Base-by-base conservation (phyloP, 2,888 invertebrate species). In the Pachymerium ferrugineum region DNA sequence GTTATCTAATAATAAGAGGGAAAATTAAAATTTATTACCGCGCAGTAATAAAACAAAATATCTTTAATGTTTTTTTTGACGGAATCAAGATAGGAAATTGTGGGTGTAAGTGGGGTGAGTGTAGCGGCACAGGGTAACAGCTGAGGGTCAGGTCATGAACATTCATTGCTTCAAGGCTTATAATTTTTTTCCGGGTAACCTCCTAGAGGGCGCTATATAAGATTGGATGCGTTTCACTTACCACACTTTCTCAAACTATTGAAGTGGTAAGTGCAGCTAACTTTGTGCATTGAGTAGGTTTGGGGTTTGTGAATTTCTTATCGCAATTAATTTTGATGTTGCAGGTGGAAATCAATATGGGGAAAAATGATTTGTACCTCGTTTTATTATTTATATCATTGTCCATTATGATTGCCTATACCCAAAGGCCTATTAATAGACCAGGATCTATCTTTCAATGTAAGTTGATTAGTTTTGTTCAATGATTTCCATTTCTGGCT, bases 371-470 rank as follows among this genome's bases (percentile, higher is more conserved):
- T 16, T 19, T 47, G 3, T 16, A 16, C 22, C 47, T 47, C 1
- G 19, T 47, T 8, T 16, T 47, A 1, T 19, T 30, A 16, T 70
- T 70, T 22, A 12, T 33, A 12, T 12, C 70, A 30, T 19, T 31
- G 5, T 70, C 16, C n/a, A 19, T 70, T 8, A 31, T 33, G n/a
- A 31, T 31, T 8, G 16, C 33, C 1, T 22, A 33, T n/a, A 33
- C 70, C 16, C 70, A 70, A 33, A 30, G 70, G 31, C 70, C 70
- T 22, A 29, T 70, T 8, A 29, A 70, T 14, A 30, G 70, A 33
- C 70, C 70, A 19, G 33, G 33, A 70, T n/a, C 70, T 4, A 16
- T 70, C 6, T 70, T 70, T n/a, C 70, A 70, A 70, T 33, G 70
- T 70, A 70, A 70, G 5, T 70, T 14, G 14, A 10, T n/a, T 8